Evolutionary conservation across 1,140 invertebrate genomes (phyloP), one percentile per base, ranked within the genome.

Genomic region (Phymorhynchus buccinoides): DNA sequence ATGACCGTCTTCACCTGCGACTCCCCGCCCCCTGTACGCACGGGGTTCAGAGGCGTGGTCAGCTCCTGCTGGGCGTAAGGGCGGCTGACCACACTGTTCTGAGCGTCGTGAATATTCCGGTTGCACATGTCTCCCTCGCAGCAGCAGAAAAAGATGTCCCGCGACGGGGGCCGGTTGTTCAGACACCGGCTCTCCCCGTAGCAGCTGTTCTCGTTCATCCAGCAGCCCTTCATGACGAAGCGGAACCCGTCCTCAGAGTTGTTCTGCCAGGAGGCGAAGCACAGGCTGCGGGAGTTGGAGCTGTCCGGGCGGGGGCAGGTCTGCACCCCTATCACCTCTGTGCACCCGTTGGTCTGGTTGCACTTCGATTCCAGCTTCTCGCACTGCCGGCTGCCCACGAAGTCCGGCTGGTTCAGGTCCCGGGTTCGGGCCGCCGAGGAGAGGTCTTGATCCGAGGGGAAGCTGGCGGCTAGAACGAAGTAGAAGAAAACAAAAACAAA

Each of bases 71-170:
- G 32, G 22, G 35, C 37, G 27, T 84, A 68, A 16, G 89, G 85
- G 37, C 77, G 85, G 37, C 77, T 88, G 41, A 87, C 88, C n/a
- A 71, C 35, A 14, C 9, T 30, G 44, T 41, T 83, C 32, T 44
- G 81, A 66, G 73, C 71, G 4, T 22, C 71, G 4, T 22, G 12
- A 27, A 83, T 83, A n/a, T 83, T 83, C 2, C 81, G 32, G 92
- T 98, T 99, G 93, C 98, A 99, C 94, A 96, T 95, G 88, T 97
- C 95, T 22, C 96, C 96, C 93, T 97, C 96, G 94, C 97, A 98
- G 91, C 98, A 99, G 91, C 98, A 99, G 92, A 97, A 98, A 78
- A 96, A 90, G 41, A 90, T 83, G 32, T 87, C 35, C 39, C 87
- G 48, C 12, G 27, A 75, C 56, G 71, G 37, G 6, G 52, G 62